Evolutionary conservation across 2,113 vertebrate genomes (phyloP).

Genomic region (Poecile atricapillus): DNA sequence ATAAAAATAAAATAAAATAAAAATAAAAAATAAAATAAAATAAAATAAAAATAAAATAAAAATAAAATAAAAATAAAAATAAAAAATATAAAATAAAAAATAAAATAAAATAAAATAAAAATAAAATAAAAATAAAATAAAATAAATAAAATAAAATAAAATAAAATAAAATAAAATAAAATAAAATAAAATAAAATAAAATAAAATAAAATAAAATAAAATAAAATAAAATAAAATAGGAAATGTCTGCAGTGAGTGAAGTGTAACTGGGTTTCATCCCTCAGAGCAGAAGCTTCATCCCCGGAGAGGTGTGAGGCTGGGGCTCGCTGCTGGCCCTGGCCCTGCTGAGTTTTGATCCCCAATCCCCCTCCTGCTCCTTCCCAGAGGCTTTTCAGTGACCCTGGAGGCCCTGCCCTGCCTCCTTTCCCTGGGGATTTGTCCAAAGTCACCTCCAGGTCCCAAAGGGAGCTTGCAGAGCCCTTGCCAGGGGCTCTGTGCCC

Average conservation of each 20-base stretch:
- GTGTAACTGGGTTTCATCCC: not conserved
- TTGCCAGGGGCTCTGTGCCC: not conserved
- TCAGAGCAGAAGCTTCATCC: not conserved
- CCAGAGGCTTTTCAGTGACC: not conserved
- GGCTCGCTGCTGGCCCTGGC: not conserved
- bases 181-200: no score
- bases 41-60: no score
- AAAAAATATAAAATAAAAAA: no score
- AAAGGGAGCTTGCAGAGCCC: not conserved
- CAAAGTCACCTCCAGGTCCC: not conserved
- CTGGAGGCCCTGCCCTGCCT: not conserved
- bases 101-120: no score
- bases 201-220: no score
- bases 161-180: no score
- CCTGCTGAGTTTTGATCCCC: not conserved
- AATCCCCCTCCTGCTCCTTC: not conserved
- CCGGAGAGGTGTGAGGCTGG: not conserved
- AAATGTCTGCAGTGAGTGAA: not conserved
- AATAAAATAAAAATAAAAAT: no score
- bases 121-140: no score
- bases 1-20: no score
- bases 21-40: no score
- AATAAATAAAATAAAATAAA: no score
- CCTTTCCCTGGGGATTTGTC: rapidly evolving
- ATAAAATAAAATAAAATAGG: no score